Evolutionary conservation across 1,140 invertebrate genomes (phyloP), one percentile per base, ranked within the genome.

Genomic region (Adelges cooleyi): DNA sequence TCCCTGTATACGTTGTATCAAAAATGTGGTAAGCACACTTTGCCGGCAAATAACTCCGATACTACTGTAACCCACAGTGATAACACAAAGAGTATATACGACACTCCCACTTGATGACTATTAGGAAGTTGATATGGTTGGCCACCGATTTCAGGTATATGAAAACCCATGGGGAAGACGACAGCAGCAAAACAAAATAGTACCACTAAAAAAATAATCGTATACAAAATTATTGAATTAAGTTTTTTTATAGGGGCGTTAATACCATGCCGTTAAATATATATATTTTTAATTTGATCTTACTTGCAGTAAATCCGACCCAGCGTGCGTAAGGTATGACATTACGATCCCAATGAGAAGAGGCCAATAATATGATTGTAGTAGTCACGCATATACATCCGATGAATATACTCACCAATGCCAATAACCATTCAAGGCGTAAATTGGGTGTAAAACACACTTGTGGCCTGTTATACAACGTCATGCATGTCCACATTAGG

Each of bases 11-110:
- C n/a, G n/a, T n/a, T 33, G 5, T 33, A 33, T 75, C 86, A 93
- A 80, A 94, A 92, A 79, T 95, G 91, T 49, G 92, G 92, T 67
- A 95, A 76, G 77, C 93, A 97, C 11, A 97, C 91, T 86, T 96
- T 96, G n/a, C 92, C 92, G 65, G 92, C 92, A 82, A 96, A 95
- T 18, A 97, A 75, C 78, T 96, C 93, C 10, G 92, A 95, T 69
- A 96, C 89, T 4, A 96, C 93, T 48, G 92, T 95, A 50, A 95
- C 92, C 93, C 93, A 97, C 3, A 96, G 75, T 29, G 92, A 91
- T 42, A 96, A 77, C 27, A 95, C 91, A 79, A 96, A 96, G 70
- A 95, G 81, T 69, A 95, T 96, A 73, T 97, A 96, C 1, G 92
- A 94, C 66, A 94, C 89, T 70, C 92, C 92, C 70, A 96, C 92